Conservation (phyloP, 1,140 invertebrate species). For the Tachypleus tridentatus region DNA sequence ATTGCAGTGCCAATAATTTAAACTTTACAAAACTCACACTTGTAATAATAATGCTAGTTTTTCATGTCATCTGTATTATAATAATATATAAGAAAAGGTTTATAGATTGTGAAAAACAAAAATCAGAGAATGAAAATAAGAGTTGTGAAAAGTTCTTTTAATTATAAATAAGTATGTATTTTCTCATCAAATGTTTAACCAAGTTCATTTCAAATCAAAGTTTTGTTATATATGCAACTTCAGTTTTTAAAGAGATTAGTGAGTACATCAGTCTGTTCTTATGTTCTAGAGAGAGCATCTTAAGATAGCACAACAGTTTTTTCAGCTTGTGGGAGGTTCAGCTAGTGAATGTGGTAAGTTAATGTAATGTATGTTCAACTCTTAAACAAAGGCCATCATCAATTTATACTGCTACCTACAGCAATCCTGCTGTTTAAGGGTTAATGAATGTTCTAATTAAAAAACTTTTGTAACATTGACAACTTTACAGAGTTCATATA, state of each 20-base stretch:
- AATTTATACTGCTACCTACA: not conserved
- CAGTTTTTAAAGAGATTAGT: not conserved
- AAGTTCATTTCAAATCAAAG: too few relatives aligned
- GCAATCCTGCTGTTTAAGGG: not conserved
- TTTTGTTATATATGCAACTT: too few relatives aligned
- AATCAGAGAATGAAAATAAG: too few relatives aligned
- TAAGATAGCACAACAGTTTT: constrained; percentile 90
- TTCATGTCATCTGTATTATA: too few relatives aligned
- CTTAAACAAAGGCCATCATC: not conserved
- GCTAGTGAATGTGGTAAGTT: constrained; percentile 77
- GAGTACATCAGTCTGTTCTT: constrained; percentile 6
- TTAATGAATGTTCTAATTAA: constrained; percentile 3
- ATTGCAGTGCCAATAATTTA: too few relatives aligned
- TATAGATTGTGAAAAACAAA: too few relatives aligned
- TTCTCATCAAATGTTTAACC: too few relatives aligned
- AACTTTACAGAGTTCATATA: too few relatives aligned
- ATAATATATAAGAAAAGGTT: too few relatives aligned
- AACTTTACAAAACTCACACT: too few relatives aligned
- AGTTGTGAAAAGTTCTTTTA: not conserved
- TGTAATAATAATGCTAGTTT: too few relatives aligned
- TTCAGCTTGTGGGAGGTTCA: constrained; percentile 89
- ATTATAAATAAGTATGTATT: constrained; percentile 2
- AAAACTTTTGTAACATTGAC: not conserved
- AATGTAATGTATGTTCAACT: not conserved
- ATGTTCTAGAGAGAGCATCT: constrained; percentile 70